These are phyloP conservation scores for Tetrao urogallus DNA, from an alignment of 2,113 vertebrate species.

Conservation along the genomic window DNA sequence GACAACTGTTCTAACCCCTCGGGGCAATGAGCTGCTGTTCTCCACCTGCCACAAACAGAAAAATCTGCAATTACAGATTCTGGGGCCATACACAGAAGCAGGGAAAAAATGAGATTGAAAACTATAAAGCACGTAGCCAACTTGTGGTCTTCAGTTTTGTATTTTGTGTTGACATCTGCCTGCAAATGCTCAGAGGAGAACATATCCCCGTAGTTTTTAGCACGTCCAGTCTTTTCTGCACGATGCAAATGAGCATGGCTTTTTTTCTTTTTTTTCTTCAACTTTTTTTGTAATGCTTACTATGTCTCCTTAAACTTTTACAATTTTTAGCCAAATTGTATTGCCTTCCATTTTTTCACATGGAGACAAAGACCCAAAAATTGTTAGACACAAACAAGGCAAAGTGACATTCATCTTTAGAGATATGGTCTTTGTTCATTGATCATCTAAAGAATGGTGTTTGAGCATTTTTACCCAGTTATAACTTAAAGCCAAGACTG, in stretches of 20 bases:
- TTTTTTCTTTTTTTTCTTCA: not conserved
- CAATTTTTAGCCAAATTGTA: not conserved
- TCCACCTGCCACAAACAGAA: not conserved
- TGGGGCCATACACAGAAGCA: fast-evolving
- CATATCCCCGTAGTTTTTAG: not conserved
- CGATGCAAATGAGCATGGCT: not conserved
- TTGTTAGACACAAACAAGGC: not conserved
- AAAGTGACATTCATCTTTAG: not conserved
- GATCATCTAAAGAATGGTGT: not conserved
- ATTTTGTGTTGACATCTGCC: not conserved
- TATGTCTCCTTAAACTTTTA: not conserved
- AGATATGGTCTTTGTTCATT: not conserved
- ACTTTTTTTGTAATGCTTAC: not conserved
- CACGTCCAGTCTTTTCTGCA: not conserved
- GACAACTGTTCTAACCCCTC: not conserved
- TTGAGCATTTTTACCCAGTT: not conserved
- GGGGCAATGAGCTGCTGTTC: not conserved
- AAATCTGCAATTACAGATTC: not conserved
- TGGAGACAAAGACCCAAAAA: not conserved
- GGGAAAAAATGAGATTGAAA: not conserved
- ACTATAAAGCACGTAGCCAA: not conserved
- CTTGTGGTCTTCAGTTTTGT: not conserved
- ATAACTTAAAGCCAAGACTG: not conserved
- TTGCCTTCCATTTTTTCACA: not conserved
- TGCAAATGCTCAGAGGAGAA: not conserved